Conservation (phyloP, 2,888 invertebrate genomes). For the Rhagonycha lutea region DNA sequence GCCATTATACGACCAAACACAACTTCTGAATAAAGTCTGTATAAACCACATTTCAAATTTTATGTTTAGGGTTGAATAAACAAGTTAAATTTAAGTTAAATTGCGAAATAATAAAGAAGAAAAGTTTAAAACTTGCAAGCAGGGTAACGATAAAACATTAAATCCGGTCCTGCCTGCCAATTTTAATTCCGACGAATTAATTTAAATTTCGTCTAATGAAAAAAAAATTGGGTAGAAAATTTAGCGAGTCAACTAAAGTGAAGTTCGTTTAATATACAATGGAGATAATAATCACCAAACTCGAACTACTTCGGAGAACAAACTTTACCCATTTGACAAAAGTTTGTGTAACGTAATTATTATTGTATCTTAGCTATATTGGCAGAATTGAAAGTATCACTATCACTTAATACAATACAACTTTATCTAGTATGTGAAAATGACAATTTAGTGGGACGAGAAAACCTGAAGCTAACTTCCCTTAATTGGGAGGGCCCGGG, state of each 20-base stretch:
- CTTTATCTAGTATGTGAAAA: neutral
- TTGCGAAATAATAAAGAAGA: neutral
- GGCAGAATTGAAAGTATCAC: neutral
- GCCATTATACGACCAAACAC: conserved; percentile 37
- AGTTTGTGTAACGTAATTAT: neutral
- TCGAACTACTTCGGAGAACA: conserved; percentile 1
- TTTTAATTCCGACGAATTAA: neutral
- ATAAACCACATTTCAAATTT: conserved; percentile 33
- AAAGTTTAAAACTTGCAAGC: neutral
- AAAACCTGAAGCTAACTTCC: neutral
- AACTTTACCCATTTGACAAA: conserved; percentile 3
- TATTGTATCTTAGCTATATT: neutral
- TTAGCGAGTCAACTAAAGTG: neutral
- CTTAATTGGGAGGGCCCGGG: neutral
- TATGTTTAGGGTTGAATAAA: conserved; percentile 22
- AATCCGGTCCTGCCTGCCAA: neutral
- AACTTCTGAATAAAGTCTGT: conserved; percentile 29
- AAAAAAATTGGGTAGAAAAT: neutral
- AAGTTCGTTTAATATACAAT: neutral
- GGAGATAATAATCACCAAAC: conserved; percentile 3
- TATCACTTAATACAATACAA: neutral
- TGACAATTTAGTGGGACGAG: neutral
- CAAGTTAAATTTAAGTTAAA: neutral
- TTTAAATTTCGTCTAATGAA: neutral
- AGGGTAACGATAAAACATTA: neutral